Conservation (phyloP, 2,888 invertebrate species). For the Pantelozetes paolii region DNA sequence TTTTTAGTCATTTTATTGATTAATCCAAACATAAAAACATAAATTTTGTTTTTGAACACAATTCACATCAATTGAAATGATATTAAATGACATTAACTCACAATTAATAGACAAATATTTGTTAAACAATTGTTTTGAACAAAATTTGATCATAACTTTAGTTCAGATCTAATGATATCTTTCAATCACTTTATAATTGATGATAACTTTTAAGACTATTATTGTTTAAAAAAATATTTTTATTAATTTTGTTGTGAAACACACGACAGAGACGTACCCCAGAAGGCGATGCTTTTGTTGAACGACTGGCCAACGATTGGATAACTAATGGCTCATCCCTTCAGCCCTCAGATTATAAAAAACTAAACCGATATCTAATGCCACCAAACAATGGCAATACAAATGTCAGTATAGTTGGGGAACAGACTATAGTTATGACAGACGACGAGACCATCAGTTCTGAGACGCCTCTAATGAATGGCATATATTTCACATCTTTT, state of each 20-base stretch:
- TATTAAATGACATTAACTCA: no score
- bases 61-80: no score
- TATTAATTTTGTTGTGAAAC: neutral
- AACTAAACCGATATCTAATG: conserved; percentile 32
- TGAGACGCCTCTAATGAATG: conserved; percentile 41
- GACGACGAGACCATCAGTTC: conserved; percentile 36
- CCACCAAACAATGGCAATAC: neutral
- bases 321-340: conserved; percentile 29
- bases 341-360: conserved; percentile 4
- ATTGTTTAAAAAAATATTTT: no score
- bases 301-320: conserved; percentile 16
- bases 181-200: no score
- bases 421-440: conserved; percentile 35
- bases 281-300: conserved; percentile 36
- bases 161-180: no score
- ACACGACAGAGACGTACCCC: conserved; percentile 35
- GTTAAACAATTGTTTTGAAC: no score
- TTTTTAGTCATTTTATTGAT: no score
- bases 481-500: conserved; percentile 34
- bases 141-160: no score
- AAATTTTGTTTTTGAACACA: no score
- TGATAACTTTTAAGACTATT: no score
- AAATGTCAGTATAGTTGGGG: neutral
- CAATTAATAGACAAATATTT: no score
- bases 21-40: no score